Conservation (phyloP, 2,888 invertebrate species). For the Andrena trimmerana region DNA sequence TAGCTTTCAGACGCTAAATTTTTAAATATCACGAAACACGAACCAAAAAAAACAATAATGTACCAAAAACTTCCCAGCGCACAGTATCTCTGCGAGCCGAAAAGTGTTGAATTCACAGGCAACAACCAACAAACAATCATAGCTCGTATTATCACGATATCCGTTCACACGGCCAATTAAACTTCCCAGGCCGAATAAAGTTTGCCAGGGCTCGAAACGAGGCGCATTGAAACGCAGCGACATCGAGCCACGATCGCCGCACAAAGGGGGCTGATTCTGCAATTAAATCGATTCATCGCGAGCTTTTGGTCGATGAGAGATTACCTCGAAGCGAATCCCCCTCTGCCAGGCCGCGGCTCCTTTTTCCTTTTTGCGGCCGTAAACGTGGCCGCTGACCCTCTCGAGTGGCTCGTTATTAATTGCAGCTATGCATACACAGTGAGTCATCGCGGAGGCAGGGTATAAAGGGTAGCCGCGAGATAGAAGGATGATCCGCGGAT, state of each 20-base stretch:
- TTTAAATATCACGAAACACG: neutral
- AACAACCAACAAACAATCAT: neutral
- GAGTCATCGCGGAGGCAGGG: constrained; percentile 40
- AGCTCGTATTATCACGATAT: neutral
- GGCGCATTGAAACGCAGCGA: neutral
- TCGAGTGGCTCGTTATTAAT: constrained; percentile 45
- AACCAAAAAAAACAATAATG: neutral
- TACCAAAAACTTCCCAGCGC: no score
- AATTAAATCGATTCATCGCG: constrained; percentile 43
- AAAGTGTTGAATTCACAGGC: neutral
- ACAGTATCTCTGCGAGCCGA: no score
- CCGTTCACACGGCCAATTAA: constrained; percentile 16
- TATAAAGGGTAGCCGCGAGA: constrained; percentile 31
- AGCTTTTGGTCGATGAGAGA: constrained; percentile 15
- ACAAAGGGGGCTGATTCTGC: constrained; percentile 39
- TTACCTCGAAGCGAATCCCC: constrained; percentile 13
- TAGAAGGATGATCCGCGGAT: constrained; percentile 55
- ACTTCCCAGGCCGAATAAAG: constrained; percentile 6
- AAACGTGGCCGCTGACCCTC: constrained; percentile 38
- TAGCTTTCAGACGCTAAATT: neutral
- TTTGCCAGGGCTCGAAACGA: neutral
- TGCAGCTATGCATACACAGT: constrained; percentile 30
- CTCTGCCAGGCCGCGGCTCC: neutral
- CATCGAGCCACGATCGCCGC: constrained; percentile 13
- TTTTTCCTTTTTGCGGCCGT: neutral